Base-by-base conservation (phyloP, 2,797 vertebrate species). In the Hapalemur alaotrensis region DNA sequence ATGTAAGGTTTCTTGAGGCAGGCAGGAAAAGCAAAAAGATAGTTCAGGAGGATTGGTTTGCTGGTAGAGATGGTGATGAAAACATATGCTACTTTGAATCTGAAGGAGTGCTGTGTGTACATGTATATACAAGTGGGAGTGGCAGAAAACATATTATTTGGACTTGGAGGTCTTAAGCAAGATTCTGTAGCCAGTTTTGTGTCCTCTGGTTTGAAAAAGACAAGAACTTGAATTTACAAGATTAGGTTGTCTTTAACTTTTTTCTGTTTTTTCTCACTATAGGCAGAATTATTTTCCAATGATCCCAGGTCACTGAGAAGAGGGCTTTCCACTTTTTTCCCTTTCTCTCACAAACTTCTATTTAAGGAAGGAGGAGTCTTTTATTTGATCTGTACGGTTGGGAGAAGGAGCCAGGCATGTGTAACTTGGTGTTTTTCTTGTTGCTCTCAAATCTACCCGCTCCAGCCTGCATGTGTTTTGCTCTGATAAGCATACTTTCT, bases 1-100 rank as follows among this genome's bases (percentile, higher is more conserved):
- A 97, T 96, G 89, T 75, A 97, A 87, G 96, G 93, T 92, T 97
- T 94, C 70, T 96, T 89, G 89, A 97, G 84, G 86, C 89, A 97
- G 59, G n/a, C 94, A 93, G 63, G n/a, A 91, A 93, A 95, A 97
- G 96, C 90, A 78, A 63, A 93, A 95, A 85, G 91, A 92, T 88
- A 94, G 85, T 93, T 95, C 86, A 83, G 87, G 86, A 82, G 90
- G 83, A 90, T 28, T 92, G 94, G 85, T 78, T 96, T 89, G 61
- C 93, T 96, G 83, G 82, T 96, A 73, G 94, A 95, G 96, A 75
- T 90, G 87, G 87, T 32, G 79, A 94, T 43, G 46, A 50, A 94
- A 96, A 82, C 95, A 97, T 95, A 93, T 89, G 94, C 92, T 93
- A 30, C 79, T 89, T 81, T 18, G n/a, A n/a, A 88, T 95, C 83